Base-by-base conservation (phyloP, 2,888 invertebrate genomes). In the Noctua pronuba region DNA sequence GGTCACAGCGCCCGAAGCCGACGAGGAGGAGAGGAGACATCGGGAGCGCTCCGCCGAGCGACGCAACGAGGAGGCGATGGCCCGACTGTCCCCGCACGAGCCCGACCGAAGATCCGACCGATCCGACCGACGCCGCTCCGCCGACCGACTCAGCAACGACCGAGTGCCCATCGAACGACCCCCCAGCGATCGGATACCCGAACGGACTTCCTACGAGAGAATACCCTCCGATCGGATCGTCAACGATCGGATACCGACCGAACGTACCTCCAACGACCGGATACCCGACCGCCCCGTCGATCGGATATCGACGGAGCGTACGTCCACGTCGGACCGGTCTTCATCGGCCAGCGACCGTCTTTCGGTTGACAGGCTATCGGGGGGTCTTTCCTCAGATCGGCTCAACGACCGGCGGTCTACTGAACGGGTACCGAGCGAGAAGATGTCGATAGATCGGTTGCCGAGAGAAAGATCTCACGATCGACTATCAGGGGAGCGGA, bases 1-100 rank as follows among this genome's bases (percentile, higher is more conserved):
- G 87, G 94, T 94, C 46, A 95, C 95, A 10, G 95, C 95, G 79
- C 92, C 94, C 1, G 94, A 95, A 11, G 94, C 92, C 8, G 95
- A 95, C 80, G 95, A 96, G 72, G 96, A 96, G 52, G 94, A 95
- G 93, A 82, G 97, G 92, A 85, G 92, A 93, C 97, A 91, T 91
- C 96, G 91, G 28, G 94, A 93, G 55, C 91, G 93, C 4, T 94
- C 95, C 10, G 91, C 90, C 21, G 95, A 95, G 80, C 84, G 94
- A 13, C 87, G 95, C 49, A 93, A 94, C 77, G 94, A 95, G 70
- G 96, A 96, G 80, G 95, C 95, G 0, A 88, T 95, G 49, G 95
- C 95, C 0, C 86, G 95, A 31, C 92, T 96, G 0, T 95, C 95
- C 0, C 95, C 96, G 0, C 94, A 28, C 55, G 94, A 93, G 73